phyloP scores from a whole-genome alignment of 2,113 vertebrate species.

The Chloropsis cyanopogon region DNA sequence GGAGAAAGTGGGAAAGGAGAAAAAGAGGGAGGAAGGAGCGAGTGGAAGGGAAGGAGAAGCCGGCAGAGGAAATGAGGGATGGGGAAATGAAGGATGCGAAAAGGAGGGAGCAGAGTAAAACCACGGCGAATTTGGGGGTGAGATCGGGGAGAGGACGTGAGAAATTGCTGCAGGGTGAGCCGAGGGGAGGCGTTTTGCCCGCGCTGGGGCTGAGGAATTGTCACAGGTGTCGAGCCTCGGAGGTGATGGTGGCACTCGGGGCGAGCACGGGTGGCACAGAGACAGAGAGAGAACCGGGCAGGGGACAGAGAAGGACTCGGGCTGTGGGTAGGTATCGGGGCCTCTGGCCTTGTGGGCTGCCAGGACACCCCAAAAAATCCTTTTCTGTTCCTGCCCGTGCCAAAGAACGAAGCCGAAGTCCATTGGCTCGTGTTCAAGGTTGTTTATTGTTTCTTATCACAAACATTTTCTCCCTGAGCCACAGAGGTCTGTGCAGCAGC shows the following conservation, averaged over 20 bases:
- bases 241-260: background rate
- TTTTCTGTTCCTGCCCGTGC: no score
- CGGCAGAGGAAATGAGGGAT: background rate
- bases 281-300: background rate
- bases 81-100: background rate
- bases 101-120: background rate
- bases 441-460: no score
- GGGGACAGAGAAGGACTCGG: background rate
- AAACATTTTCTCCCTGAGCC: no score
- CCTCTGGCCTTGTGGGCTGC: no score
- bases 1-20: background rate
- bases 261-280: background rate
- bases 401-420: no score
- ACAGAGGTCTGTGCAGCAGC: no score
- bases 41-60: background rate
- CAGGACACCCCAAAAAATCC: no score
- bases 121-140: background rate
- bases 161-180: background rate
- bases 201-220: accelerated
- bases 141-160: background rate
- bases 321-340: background rate
- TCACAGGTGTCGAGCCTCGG: background rate
- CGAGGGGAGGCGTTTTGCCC: background rate
- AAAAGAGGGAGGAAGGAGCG: background rate
- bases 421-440: no score